Percentiles rank a stretch among this genome's conserved stretches.
phyloP scores from a whole-genome alignment of 2,797 vertebrate species.

The Liasis olivaceus region DNA sequence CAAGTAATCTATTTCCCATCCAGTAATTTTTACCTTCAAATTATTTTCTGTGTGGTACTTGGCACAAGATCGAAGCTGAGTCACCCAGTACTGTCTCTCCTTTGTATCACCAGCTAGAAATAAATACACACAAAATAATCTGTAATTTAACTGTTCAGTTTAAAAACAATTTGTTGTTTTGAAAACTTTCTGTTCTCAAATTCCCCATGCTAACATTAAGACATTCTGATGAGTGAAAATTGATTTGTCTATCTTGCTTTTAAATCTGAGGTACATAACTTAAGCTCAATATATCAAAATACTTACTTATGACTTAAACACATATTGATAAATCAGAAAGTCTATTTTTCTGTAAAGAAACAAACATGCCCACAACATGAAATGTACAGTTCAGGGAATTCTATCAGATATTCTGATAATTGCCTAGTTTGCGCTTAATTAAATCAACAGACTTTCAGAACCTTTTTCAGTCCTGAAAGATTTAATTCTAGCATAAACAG shows the following conservation, averaged over 20 bases:
- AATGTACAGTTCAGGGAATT: neutral
- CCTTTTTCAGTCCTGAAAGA: neutral
- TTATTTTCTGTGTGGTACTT: constrained; percentile 90
- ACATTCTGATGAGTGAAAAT: neutral
- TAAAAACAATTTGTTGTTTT: neutral
- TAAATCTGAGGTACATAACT: neutral
- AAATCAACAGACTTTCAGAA: neutral
- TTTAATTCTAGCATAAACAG: neutral
- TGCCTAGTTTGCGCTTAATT: neutral
- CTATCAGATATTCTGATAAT: neutral
- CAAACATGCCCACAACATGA: neutral
- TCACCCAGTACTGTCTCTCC: constrained; percentile 95
- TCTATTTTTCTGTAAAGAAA: neutral
- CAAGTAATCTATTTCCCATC: neutral
- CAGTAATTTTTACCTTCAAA: constrained; percentile 82
- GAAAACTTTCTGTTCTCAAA: neutral
- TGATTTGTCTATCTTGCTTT: neutral
- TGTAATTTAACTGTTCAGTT: neutral
- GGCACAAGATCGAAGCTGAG: constrained; percentile 91
- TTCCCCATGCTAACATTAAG: neutral
- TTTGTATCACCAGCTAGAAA: constrained; percentile 87
- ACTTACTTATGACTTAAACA: neutral
- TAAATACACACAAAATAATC: constrained; percentile 47
- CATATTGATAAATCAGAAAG: neutral
- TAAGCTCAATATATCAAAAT: neutral